Evolutionary conservation across 2,888 invertebrate species (phyloP), one percentile per base, ranked within the genome.

Genomic region (Cosmorhoe ocellata): DNA sequence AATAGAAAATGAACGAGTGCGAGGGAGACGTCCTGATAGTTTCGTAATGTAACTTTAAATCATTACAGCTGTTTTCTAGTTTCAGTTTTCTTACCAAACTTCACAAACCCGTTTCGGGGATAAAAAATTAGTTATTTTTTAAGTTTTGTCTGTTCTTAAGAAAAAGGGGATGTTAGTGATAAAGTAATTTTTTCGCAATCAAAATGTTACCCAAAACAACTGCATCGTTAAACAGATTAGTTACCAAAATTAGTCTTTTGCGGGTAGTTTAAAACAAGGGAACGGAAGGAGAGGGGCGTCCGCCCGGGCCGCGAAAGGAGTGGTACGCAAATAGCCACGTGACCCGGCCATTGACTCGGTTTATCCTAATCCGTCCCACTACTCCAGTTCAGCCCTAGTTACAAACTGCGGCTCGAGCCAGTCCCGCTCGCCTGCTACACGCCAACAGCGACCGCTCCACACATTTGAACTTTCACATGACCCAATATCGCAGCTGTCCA

Each of bases 331-430:
- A 90, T 89, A 89, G 84, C 83, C 74, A 73, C 76, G 81, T 88
- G 89, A 89, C 89, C 89, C 90, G 90, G 90, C 87, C 90, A 79
- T 89, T 89, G 90, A 90, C 89, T 89, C 83, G 84, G 81, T 83
- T 87, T 84, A 83, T 87, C 88, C 89, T 89, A 87, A 90, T 84
- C 88, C 87, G 89, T 81, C 87, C 89, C 79, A 90, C 89, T 90
- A 89, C 84, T 90, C 89, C 80, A 89, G 74, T 85, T 90, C 79
- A 78, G 72, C 65, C 69, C 70, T 69, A 71, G 68, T 76, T 69
- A 66, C 64, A 69, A 66, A 38, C 43, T 38, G 67, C 66, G 67
- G 52, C 62, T 60, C 62, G 58, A 64, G 61, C 65, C 65, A 61
- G 71, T 71, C 65, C 69, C 65, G 64, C 56, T 57, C 33, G 47